These are phyloP conservation scores for Ctenopoma multispine DNA, from an alignment of 2,797 vertebrate genomes.

Conservation along the genomic window DNA sequence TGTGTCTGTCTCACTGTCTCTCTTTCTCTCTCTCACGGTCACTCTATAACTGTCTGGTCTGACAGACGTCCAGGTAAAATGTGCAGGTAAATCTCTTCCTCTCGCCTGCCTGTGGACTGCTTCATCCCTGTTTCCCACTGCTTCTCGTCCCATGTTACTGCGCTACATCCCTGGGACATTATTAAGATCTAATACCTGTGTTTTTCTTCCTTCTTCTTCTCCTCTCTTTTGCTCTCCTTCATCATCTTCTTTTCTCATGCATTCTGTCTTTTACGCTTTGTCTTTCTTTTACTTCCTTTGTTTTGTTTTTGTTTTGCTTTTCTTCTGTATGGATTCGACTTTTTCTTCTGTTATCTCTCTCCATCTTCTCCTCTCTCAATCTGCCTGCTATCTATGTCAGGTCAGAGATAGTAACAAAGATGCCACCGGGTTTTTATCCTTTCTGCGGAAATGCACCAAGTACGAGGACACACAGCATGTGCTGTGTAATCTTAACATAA, in stretches of 20 bases:
- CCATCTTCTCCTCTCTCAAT: not conserved
- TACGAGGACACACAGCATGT: conserved; percentile 95
- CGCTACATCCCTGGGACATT: conserved; percentile 55
- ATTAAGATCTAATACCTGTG: conserved; percentile 70
- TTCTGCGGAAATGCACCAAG: conserved; percentile 96
- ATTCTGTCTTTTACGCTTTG: not conserved
- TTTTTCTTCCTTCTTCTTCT: conserved; percentile 33
- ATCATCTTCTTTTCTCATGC: conserved; percentile 7
- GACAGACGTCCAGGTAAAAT: conserved; percentile 90
- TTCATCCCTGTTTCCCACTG: conserved; percentile 81
- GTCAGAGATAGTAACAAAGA: conserved; percentile 96
- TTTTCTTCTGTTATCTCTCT: conserved; percentile 11
- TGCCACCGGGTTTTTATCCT: conserved; percentile 91
- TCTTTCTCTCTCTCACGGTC: conserved; percentile 89
- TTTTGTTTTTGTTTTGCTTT: not conserved
- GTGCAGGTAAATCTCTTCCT: conserved; percentile 89
- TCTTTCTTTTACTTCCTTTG: conserved; percentile 5
- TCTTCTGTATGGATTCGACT: conserved; percentile 1
- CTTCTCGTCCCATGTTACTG: conserved; percentile 81
- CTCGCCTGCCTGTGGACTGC: conserved; percentile 89
- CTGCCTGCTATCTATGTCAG: conserved; percentile 73
- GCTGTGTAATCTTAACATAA: conserved; percentile 96
- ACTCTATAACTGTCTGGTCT: conserved; percentile 88
- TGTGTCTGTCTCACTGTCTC: conserved; percentile 90
- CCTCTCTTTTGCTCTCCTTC: conserved; percentile 29